Evolutionary conservation across 2,113 vertebrate species (phyloP).

Genomic region (Hypomesus transpacificus): DNA sequence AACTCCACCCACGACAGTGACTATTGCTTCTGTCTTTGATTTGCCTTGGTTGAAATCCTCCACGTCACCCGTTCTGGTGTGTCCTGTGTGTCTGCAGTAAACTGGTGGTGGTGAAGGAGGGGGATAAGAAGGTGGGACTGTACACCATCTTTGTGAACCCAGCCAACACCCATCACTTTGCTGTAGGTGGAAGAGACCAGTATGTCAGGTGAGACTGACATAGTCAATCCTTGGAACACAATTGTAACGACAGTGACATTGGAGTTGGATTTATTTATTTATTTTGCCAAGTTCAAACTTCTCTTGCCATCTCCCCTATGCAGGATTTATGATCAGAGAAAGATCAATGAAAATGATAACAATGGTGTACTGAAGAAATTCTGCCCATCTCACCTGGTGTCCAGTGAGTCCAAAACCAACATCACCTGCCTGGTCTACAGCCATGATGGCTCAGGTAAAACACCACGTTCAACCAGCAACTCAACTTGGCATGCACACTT

Average conservation of each 20-base stretch:
- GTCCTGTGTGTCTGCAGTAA: conserved; percentile 72
- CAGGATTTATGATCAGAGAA: conserved; percentile 96
- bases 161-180: conserved; percentile 89
- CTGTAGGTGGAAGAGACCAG: conserved; percentile 91
- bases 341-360: conserved; percentile 92
- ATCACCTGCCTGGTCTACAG: conserved; percentile 97
- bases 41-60: too few relatives aligned
- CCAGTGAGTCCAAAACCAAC: conserved; percentile 95
- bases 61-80: not conserved
- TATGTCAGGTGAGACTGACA: conserved; percentile 80
- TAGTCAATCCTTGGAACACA: not conserved
- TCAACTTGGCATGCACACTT: not conserved
- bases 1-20: not conserved
- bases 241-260: not conserved
- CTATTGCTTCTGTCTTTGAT: too few relatives aligned
- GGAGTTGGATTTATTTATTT: not conserved
- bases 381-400: conserved; percentile 91
- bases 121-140: conserved; percentile 92
- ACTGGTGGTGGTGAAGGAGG: conserved; percentile 91
- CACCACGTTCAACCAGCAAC: too few relatives aligned
- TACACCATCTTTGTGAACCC: conserved; percentile 97
- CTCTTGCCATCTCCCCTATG: not conserved
- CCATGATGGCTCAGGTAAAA: conserved; percentile 87
- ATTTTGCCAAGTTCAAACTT: not conserved
- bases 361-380: conserved; percentile 95